Evolutionary conservation across 2,797 vertebrate species (phyloP), one percentile per base, ranked within the genome.

Genomic region (Clarias laeviceps): DNA sequence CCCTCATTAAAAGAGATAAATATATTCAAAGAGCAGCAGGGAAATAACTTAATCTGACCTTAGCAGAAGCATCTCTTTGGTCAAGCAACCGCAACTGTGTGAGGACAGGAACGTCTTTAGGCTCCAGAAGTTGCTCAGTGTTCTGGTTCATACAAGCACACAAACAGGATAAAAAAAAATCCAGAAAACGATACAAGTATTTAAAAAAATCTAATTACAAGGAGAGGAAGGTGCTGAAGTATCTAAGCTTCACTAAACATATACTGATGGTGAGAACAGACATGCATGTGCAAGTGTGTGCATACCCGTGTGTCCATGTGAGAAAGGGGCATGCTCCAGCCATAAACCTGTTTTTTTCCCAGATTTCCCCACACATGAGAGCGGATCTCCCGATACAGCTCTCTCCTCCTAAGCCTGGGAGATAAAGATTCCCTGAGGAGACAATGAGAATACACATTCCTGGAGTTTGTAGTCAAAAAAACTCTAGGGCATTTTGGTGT

Each of bases 21-120:
- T 4, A 18, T 74, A 74, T 29, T 29, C 5, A 29, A 56, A 56
- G n/a, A 8, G 32, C 29, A 61, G 18, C 18, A 22, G 20, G 22
- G 29, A 57, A 59, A 45, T 32, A 20, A 54, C 45, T n/a, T 18
- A 76, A 17, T 1, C 34, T 72, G 61, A 96, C 96, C 94, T 97
- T 97, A 0, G 96, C 96, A 65, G 94, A 95, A 59, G 95, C 93
- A 86, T 97, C 95, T 88, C 94, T 95, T 85, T 97, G 96, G 90
- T 97, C 96, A 88, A 97, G 88, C 82, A 96, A 90, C 82, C 96
- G 93, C 69, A 96, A 93, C 87, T 96, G 94, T 40, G 94, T 89
- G 50, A 97, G 92, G 70, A 94, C 92, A 27, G 96, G 96, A 2
- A 96, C 91, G 8, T 96, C 94, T 92, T 94, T 95, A 22, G 94